Conservation (phyloP, 2,888 invertebrate genomes). For the Catocala sponsa region DNA sequence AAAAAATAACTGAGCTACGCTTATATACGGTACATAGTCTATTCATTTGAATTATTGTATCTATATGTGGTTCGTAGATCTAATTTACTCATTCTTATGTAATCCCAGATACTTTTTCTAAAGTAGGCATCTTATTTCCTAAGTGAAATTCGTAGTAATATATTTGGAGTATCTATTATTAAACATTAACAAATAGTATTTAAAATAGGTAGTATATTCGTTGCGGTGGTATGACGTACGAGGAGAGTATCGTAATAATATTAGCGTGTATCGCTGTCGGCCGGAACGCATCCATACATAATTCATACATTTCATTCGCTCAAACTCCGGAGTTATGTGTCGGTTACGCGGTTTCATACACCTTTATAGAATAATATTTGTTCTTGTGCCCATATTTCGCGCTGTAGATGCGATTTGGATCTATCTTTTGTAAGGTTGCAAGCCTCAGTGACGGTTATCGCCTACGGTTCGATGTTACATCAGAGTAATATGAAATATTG, state of each 20-base stretch:
- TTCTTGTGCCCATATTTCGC: slow-evolving; percentile 39
- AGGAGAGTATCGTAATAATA: slow-evolving; percentile 57
- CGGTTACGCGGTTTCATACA: slow-evolving; percentile 55
- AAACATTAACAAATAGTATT: slow-evolving; percentile 14
- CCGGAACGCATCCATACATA: slow-evolving; percentile 60
- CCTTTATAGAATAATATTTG: slow-evolving; percentile 51
- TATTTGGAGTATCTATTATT: not conserved
- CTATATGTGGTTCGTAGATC: not conserved
- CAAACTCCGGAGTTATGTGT: slow-evolving; percentile 64
- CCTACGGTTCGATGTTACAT: slow-evolving; percentile 9
- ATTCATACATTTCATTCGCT: slow-evolving; percentile 71
- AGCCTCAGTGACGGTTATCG: slow-evolving; percentile 9
- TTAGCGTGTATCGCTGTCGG: slow-evolving; percentile 54
- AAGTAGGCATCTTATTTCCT: not conserved
- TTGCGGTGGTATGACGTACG: slow-evolving; percentile 28
- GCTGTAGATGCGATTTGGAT: slow-evolving; percentile 27
- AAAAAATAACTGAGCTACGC: slow-evolving; percentile 37
- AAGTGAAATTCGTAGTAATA: not conserved
- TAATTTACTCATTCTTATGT: not conserved
- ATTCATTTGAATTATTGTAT: slow-evolving; percentile 40
- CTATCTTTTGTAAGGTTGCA: slow-evolving; percentile 21
- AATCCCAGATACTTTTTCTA: not conserved
- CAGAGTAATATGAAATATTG: slow-evolving; percentile 10
- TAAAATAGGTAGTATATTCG: slow-evolving; percentile 4
- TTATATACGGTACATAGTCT: slow-evolving; percentile 24